Evolutionary conservation across 2,113 vertebrate species (phyloP), one percentile per base, ranked within the genome.

Genomic region (Copsychus sechellarum): DNA sequence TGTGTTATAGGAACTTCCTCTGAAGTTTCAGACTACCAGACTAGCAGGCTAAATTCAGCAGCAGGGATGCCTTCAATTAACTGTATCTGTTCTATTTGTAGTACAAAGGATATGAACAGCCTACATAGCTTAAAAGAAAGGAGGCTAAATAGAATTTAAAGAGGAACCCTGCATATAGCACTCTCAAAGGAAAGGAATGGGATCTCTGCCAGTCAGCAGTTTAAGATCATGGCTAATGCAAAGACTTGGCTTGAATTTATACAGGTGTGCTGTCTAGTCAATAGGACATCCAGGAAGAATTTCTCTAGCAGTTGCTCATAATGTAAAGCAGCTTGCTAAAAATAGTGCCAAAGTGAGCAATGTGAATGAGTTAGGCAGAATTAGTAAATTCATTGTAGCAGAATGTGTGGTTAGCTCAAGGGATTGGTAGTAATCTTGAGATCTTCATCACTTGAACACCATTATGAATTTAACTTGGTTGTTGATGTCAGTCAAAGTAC

Each of bases 21-120:
- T 96, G 95, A 97, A 96, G 96, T 97, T 95, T 96, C 88, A 96
- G 76, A 64, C 95, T 96, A 76, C 67, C 73, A 92, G 91, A 81
- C 91, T 95, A 87, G 72, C 92, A 90, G 73, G 89, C 94, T 97
- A 90, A 94, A 96, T 94, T 95, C 82, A 96, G 95, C 96, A 97
- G 96, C 87, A 93, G 97, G 97, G 96, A 97, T 95, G 93, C 97
- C 97, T 97, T 97, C 97, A 97, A 96, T 98, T 98, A 97, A 96
- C 94, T 97, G 56, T 87, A 96, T 96, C 85, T 83, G 74, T 97
- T 97, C 97, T 98, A 96, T 98, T 97, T 97, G 93, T 97, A 96
- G 97, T 97, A 97, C 95, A 97, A 97, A 97, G 83, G 91, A 89
- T 95, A 97, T 92, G 96, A 94, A 77, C 74, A 93, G 91, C 92